These are phyloP conservation scores for Smithornis capensis DNA, from an alignment of 2,113 vertebrate genomes.

Conservation along the genomic window DNA sequence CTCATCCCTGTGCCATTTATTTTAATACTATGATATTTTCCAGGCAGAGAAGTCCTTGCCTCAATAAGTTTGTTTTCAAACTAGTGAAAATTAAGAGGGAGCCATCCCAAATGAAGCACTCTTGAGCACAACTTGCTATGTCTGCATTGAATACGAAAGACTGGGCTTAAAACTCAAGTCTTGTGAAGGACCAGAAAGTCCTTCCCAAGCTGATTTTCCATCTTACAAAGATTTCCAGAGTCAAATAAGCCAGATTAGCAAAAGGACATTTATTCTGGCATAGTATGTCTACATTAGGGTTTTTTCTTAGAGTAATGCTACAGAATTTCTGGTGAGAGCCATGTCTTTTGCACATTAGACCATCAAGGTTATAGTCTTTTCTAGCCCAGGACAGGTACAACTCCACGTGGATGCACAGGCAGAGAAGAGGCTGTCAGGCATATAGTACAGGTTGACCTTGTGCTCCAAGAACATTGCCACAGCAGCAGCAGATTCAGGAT, in stretches of 20 bases:
- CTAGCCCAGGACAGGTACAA: neutral
- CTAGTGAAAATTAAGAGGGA: neutral
- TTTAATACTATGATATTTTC: neutral
- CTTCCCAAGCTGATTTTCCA: neutral
- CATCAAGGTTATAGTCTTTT: no score
- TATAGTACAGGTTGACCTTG: neutral
- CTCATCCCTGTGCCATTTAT: neutral
- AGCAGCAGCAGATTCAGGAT: neutral
- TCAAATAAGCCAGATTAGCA: neutral
- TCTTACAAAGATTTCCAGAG: neutral
- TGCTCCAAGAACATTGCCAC: neutral
- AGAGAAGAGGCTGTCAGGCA: neutral
- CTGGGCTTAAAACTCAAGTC: neutral
- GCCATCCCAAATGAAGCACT: neutral
- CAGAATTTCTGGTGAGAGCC: neutral
- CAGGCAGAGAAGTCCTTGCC: neutral
- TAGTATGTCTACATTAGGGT: accelerated
- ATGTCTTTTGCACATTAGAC: neutral
- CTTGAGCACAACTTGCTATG: neutral
- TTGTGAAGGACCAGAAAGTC: neutral
- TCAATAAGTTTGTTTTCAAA: neutral
- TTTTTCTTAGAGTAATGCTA: neutral
- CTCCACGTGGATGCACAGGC: accelerated
- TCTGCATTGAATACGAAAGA: neutral
- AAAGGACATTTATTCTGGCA: neutral